Evolutionary conservation across 2,888 invertebrate species (phyloP).

Genomic region (Seira ritae): DNA sequence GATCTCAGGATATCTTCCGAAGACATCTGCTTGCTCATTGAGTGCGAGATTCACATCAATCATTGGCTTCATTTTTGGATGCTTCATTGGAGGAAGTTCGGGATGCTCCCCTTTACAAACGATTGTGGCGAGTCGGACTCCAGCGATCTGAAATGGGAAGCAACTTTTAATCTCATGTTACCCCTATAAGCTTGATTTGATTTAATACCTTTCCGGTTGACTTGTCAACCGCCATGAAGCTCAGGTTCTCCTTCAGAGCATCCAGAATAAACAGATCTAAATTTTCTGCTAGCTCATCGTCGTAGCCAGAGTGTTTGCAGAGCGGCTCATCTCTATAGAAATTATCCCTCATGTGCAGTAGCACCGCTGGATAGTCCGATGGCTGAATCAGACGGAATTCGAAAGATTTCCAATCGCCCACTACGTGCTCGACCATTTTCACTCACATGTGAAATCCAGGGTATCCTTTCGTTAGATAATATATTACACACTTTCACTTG

Average conservation of each 20-base stretch:
- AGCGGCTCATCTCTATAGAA: slow-evolving; percentile 69
- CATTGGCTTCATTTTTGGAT: background rate
- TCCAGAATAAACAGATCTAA: slow-evolving; percentile 22
- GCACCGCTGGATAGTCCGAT: slow-evolving; percentile 42
- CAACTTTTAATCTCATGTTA: background rate
- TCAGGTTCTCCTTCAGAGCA: slow-evolving; percentile 42
- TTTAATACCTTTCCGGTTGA: slow-evolving; percentile 46
- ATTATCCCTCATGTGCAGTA: slow-evolving; percentile 53
- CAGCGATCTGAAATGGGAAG: slow-evolving; percentile 36
- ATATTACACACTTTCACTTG: no score
- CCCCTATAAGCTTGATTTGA: no score
- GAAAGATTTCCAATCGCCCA: slow-evolving; percentile 65
- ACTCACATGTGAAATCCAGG: no score
- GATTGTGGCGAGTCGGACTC: slow-evolving; percentile 31
- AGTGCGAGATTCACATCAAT: slow-evolving; percentile 8
- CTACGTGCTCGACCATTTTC: slow-evolving; percentile 55
- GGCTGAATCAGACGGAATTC: slow-evolving; percentile 53
- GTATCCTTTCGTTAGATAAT: no score
- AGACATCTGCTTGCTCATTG: slow-evolving; percentile 38
- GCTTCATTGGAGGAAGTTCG: slow-evolving; percentile 15
- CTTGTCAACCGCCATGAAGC: slow-evolving; percentile 62
- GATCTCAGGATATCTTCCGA: slow-evolving; percentile 42
- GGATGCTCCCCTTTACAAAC: background rate
- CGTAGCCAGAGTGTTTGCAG: slow-evolving; percentile 41
- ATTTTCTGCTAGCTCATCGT: slow-evolving; percentile 50